These are phyloP conservation scores for Lithophane leautieri DNA, from an alignment of 2,888 invertebrate genomes.

Conservation along the genomic window DNA sequence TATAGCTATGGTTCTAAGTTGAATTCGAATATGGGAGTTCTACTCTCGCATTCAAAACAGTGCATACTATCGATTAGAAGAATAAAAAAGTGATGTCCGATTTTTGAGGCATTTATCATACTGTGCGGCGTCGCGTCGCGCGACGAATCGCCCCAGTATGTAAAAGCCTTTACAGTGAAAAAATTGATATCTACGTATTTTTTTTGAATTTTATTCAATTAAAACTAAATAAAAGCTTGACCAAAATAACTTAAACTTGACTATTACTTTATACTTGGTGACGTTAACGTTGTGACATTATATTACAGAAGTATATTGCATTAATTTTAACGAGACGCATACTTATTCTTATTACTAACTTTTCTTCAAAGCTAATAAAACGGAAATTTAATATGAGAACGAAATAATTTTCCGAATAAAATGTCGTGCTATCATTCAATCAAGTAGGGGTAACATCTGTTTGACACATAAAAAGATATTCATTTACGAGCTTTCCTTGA, in stretches of 20 bases:
- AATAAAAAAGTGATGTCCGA: no score
- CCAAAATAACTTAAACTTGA: neutral
- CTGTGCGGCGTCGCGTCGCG: no score
- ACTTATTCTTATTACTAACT: constrained; percentile 43
- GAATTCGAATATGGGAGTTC: no score
- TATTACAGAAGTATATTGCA: neutral
- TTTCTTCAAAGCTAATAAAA: constrained; percentile 40
- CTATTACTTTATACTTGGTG: neutral
- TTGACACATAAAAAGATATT: constrained; percentile 46
- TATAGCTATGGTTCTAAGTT: no score
- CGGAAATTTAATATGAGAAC: constrained; percentile 50
- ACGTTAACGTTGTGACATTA: no score
- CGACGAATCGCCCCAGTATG: no score
- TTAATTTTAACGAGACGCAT: neutral
- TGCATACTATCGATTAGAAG: no score
- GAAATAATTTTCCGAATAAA: constrained; percentile 48
- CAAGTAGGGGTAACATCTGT: constrained; percentile 53
- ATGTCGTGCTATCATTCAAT: constrained; percentile 50
- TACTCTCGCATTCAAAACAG: no score
- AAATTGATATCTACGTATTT: neutral
- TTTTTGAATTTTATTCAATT: neutral
- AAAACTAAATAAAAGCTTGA: neutral
- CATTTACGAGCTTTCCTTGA: constrained; percentile 42
- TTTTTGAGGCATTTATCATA: no score
- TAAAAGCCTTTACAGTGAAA: no score